Percentiles rank a stretch among this genome's conserved stretches.
These are phyloP conservation scores for Lytechinus variegatus DNA, from an alignment of 35 echinoderm and acorn worm species.

Conservation along the genomic window DNA sequence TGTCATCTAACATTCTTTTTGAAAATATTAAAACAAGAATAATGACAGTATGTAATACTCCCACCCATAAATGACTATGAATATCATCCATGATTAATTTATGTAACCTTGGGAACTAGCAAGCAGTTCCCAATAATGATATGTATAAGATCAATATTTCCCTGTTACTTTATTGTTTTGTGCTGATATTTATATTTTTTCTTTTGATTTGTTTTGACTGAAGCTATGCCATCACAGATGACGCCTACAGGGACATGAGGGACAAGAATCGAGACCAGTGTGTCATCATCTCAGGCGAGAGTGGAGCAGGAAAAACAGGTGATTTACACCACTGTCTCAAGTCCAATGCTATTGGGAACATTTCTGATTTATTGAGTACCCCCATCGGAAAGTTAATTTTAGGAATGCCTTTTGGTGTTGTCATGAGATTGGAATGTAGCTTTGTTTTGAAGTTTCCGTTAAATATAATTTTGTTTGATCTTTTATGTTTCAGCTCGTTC, in stretches of 20 bases:
- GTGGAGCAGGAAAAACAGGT: constrained; percentile 99
- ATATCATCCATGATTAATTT: too few species aligned
- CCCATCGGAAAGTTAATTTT: not conserved
- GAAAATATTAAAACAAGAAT: too few species aligned
- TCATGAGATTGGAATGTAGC: not conserved
- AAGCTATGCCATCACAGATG: constrained; percentile 94
- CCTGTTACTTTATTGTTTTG: not conserved
- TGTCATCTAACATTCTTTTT: too few species aligned
- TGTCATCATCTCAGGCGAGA: constrained; percentile 97
- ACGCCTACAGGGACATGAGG: constrained; percentile 97
- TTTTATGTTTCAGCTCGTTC: not conserved
- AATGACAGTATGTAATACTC: too few species aligned
- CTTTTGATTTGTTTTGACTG: not conserved
- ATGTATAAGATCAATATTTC: not conserved
- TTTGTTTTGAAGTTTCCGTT: not conserved
- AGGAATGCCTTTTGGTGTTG: not conserved
- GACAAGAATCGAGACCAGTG: constrained; percentile 96
- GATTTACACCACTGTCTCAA: constrained; percentile 7
- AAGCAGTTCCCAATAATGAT: too few species aligned
- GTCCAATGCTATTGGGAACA: not conserved
- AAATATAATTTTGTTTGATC: not conserved
- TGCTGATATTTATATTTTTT: not conserved
- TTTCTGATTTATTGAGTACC: not conserved
- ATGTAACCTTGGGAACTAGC: too few species aligned
- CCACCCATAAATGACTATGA: too few species aligned